A percentile compares a stretch with the other conserved stretches of the same genome.
Conservation (phyloP, 2,888 invertebrate genomes). For the Drosophila flavopinicola region DNA sequence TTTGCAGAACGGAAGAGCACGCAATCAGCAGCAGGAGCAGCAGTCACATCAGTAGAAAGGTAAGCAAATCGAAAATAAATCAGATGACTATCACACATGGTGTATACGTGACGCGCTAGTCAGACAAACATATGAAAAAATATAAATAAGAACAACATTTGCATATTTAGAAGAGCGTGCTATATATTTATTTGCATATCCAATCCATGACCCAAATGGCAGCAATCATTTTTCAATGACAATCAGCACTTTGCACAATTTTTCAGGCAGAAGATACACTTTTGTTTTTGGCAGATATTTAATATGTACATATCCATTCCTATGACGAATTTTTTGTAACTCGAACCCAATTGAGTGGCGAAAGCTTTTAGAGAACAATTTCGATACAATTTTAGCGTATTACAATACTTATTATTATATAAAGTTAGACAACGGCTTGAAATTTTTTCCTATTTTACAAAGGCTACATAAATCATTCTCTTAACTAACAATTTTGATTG, state of each 20-base stretch:
- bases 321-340: too few species aligned
- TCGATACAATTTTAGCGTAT: too few species aligned
- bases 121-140: conserved; percentile 7
- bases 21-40: neutral
- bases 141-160: conserved; percentile 34
- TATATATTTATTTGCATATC: conserved; percentile 41
- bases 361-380: too few species aligned
- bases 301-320: too few species aligned
- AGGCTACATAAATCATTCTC: too few species aligned
- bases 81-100: conserved; percentile 10
- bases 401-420: too few species aligned
- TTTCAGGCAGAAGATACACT: neutral
- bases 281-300: neutral
- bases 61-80: conserved; percentile 32
- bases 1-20: conserved; percentile 45
- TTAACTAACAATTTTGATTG: too few species aligned
- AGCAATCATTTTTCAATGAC: conserved; percentile 68
- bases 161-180: conserved; percentile 33
- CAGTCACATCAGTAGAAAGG: conserved; percentile 31
- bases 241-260: conserved; percentile 38
- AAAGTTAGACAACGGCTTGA: too few species aligned
- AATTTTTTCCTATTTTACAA: too few species aligned
- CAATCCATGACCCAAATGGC: conserved; percentile 21
- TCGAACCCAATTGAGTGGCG: too few species aligned
- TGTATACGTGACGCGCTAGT: conserved; percentile 30